Conservation (phyloP, 2,888 invertebrate genomes). For the Eubasilissa splendida region DNA sequence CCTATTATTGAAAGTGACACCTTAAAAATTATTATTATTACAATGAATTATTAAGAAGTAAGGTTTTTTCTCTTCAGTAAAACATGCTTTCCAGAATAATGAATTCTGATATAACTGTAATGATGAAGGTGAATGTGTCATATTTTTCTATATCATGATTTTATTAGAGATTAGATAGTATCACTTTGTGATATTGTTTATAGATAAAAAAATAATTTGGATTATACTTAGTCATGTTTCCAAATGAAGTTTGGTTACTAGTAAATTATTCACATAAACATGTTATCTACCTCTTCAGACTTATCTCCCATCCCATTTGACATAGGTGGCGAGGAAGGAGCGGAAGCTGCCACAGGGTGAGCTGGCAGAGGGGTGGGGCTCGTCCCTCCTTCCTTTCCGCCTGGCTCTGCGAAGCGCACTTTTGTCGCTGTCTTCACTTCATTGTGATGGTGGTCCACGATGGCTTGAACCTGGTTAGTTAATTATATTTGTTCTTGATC, state of each 20-base stretch:
- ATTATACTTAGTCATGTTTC: too few relatives aligned
- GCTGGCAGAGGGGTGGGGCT: conserved; percentile 59
- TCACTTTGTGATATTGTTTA: too few relatives aligned
- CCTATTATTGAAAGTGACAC: too few relatives aligned
- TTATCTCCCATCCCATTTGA: conserved; percentile 69
- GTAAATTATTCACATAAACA: too few relatives aligned
- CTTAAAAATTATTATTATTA: too few relatives aligned
- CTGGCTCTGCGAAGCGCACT: conserved; percentile 89
- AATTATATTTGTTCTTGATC: not conserved
- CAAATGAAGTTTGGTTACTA: too few relatives aligned
- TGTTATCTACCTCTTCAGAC: conserved; percentile 68
- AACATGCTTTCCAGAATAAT: too few relatives aligned
- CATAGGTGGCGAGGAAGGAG: conserved; percentile 68
- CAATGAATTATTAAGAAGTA: too few relatives aligned
- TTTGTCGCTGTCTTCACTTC: conserved; percentile 86
- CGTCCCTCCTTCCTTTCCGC: conserved; percentile 63
- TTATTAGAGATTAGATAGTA: not conserved
- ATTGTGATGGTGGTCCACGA: conserved; percentile 92
- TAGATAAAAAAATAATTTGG: too few relatives aligned
- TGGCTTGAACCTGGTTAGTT: conserved; percentile 86
- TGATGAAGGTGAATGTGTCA: too few relatives aligned
- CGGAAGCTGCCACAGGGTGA: conserved; percentile 59
- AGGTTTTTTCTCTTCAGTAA: too few relatives aligned
- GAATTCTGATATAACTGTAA: too few relatives aligned
- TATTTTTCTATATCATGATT: not conserved